Evolutionary conservation across 2,113 vertebrate genomes (phyloP).

Genomic region (Gavialis gangeticus): DNA sequence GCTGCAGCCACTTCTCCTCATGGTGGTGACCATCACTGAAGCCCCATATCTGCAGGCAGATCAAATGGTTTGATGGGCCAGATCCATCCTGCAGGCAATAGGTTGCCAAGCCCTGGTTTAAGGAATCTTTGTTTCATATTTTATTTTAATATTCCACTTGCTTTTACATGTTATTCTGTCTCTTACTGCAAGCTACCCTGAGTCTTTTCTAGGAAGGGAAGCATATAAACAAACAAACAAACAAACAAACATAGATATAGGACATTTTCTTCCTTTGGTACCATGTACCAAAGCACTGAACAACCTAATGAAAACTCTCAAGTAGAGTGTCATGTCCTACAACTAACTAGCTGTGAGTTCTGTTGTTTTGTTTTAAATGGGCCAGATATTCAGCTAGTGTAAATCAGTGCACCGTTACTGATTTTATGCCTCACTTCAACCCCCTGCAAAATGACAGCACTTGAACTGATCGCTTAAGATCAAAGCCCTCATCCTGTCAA

Average conservation of each 20-base stretch:
- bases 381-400: background rate
- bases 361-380: background rate
- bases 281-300: background rate
- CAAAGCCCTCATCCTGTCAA: background rate
- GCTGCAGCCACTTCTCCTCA: no score
- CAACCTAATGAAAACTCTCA: background rate
- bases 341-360: background rate
- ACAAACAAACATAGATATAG: background rate
- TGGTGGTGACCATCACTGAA: no score
- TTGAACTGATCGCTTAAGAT: background rate
- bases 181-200: no score
- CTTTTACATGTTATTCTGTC: no score
- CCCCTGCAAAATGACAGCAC: background rate
- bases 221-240: background rate
- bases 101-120: no score
- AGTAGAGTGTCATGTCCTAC: background rate
- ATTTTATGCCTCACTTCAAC: conserved; percentile 5
- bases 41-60: no score
- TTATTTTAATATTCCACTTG: no score
- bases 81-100: no score
- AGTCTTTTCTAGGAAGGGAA: no score
- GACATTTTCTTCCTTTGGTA: background rate
- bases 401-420: background rate
- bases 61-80: no score
- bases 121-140: no score